Base-by-base conservation (phyloP, 2,888 invertebrate species). In the Ernsta delagoae region DNA sequence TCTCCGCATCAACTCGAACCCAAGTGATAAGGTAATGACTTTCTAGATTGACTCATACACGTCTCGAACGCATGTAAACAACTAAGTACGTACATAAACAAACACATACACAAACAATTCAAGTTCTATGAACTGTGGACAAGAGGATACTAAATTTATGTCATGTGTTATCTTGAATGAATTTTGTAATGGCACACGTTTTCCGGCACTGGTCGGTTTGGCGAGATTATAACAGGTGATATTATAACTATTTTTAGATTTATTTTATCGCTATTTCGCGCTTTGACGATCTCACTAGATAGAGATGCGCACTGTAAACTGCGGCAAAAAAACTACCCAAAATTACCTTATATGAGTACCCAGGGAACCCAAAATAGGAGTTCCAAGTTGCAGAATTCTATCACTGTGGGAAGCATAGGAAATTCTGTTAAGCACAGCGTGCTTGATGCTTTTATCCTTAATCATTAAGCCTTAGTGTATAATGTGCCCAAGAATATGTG, bases 91-190 rank as follows among this genome's bases (percentile, higher is more conserved):
- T 70, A 75, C 77, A 79, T 76, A 77, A 75, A 75, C 78, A 82
- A 77, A 2, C 11, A 9, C 43, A 1, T 43, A 43, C 43, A 76
- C 71, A 75, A 82, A 81, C 81, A 85, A 81, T 80, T 81, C 81
- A 86, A 88, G 90, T 91, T 91, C 91, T 86, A 86, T 89, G 91
- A 91, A 91, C 90, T 87, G 84, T 79, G 76, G 72, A 74, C 78
- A 75, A 77, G 76, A 74, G 79, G 88, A 90, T 89, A 90, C 79
- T 81, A 83, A 84, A 90, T 89, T 87, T 87, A 86, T 91, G 92
- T 90, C 92, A 89, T 79, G 78, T 79, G 82, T 88, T 90, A 91
- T 90, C 82, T 76, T 75, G 78, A 86, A 83, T 86, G 82, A 86
- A 85, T 89, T 89, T 89, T 88, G 89, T 91, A 87, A 87, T 84